Evolutionary conservation across 2,113 vertebrate genomes (phyloP).

Genomic region (Pyxicephalus adspersus): DNA sequence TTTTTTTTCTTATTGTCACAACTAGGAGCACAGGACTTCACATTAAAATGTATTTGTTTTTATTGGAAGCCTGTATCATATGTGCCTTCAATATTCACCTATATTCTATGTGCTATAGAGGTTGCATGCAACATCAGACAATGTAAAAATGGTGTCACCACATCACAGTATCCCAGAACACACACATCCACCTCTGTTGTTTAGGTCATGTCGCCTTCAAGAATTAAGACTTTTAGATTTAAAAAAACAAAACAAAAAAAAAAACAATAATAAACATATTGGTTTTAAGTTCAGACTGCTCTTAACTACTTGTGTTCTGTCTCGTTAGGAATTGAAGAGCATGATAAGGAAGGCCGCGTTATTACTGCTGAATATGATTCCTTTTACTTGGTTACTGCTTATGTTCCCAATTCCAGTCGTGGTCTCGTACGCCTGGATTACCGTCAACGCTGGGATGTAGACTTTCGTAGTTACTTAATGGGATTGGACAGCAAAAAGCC

Average conservation of each 20-base stretch:
- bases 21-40: no score
- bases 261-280: background rate
- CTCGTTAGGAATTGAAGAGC: slow-evolving; percentile 85
- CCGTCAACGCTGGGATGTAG: slow-evolving; percentile 86
- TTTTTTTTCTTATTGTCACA: no score
- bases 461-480: slow-evolving; percentile 80
- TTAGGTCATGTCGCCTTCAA: no score
- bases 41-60: no score
- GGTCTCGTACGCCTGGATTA: slow-evolving; percentile 86
- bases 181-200: no score
- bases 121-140: no score
- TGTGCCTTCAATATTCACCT: no score
- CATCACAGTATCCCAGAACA: no score
- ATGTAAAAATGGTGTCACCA: no score
- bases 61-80: no score
- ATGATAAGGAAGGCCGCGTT: slow-evolving; percentile 87
- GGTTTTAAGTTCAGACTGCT: background rate
- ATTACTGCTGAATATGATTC: slow-evolving; percentile 85
- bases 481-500: slow-evolving; percentile 81
- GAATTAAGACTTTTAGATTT: no score
- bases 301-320: background rate
- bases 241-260: background rate
- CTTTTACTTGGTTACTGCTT: slow-evolving; percentile 82
- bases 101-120: no score
- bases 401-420: slow-evolving; percentile 84